Evolutionary conservation across 2,797 vertebrate genomes (phyloP).

Genomic region (Lepilemur septentrionalis): DNA sequence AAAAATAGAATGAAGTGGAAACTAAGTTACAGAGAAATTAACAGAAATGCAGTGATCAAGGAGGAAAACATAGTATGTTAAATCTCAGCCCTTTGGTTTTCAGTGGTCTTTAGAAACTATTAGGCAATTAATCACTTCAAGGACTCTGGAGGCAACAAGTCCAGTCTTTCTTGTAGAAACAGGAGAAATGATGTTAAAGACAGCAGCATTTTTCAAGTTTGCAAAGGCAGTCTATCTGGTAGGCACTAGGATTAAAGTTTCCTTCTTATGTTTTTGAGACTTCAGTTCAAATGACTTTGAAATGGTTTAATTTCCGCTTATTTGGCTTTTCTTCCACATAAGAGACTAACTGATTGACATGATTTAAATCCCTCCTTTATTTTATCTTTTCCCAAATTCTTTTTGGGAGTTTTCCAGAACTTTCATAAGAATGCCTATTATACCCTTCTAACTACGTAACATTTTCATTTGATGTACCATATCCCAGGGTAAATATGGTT

Average conservation of each 20-base stretch:
- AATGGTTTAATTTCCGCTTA: slow-evolving; percentile 15
- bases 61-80: neutral
- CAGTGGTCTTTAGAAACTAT: slow-evolving; percentile 41
- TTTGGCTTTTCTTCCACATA: slow-evolving; percentile 29
- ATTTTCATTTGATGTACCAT: neutral
- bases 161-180: slow-evolving; percentile 21
- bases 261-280: neutral
- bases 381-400: neutral
- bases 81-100: slow-evolving; percentile 4
- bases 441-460: neutral
- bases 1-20: neutral
- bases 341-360: neutral
- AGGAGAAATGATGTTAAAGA: neutral
- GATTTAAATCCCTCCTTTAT: neutral
- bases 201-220: slow-evolving; percentile 11
- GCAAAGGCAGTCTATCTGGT: slow-evolving; percentile 29
- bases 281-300: slow-evolving; percentile 17
- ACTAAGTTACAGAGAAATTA: slow-evolving; percentile 16
- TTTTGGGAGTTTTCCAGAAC: slow-evolving; percentile 15
- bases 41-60: slow-evolving; percentile 3
- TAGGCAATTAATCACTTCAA: slow-evolving; percentile 51
- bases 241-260: neutral
- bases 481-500: neutral
- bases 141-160: neutral
- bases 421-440: neutral